These are phyloP conservation scores for Salticus scenicus DNA, from an alignment of 2,888 invertebrate genomes.

Conservation along the genomic window DNA sequence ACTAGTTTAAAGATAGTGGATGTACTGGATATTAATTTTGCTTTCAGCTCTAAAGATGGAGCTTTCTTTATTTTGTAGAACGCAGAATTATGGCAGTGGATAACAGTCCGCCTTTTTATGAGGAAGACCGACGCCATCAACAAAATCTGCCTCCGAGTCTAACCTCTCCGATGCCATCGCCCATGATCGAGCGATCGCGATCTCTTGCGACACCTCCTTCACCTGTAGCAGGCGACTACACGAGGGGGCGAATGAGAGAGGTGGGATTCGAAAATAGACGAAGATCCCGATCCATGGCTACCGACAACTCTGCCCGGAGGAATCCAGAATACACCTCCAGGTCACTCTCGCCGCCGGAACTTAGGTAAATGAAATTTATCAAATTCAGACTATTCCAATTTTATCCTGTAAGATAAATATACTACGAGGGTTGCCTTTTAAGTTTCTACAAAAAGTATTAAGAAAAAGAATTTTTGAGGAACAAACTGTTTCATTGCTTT, in stretches of 20 bases:
- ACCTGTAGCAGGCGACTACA: slow-evolving; percentile 33
- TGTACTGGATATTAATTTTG: no score
- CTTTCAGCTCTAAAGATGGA: no score
- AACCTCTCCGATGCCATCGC: slow-evolving; percentile 25
- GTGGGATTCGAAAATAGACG: slow-evolving; percentile 49
- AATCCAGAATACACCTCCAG: slow-evolving; percentile 77
- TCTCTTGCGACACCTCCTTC: slow-evolving; percentile 41
- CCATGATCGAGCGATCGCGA: slow-evolving; percentile 38
- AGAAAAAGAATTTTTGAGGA: no score
- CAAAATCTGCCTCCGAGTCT: slow-evolving; percentile 28
- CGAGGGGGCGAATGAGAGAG: slow-evolving; percentile 48
- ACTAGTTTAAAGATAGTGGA: no score
- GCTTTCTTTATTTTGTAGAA: slow-evolving; percentile 70
- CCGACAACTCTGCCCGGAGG: slow-evolving; percentile 34
- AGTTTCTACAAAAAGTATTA: no score
- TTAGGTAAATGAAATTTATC: no score
- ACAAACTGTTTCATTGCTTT: no score
- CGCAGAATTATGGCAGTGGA: slow-evolving; percentile 76
- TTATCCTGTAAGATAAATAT: no score
- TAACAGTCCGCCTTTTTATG: slow-evolving; percentile 56
- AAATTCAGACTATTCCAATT: no score
- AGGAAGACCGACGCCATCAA: slow-evolving; percentile 32
- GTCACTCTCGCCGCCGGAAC: slow-evolving; percentile 88
- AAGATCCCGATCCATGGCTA: slow-evolving; percentile 54
- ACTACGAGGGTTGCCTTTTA: no score